Base-by-base conservation (phyloP, 2,113 vertebrate species). In the Leucoraja erinaceus region DNA sequence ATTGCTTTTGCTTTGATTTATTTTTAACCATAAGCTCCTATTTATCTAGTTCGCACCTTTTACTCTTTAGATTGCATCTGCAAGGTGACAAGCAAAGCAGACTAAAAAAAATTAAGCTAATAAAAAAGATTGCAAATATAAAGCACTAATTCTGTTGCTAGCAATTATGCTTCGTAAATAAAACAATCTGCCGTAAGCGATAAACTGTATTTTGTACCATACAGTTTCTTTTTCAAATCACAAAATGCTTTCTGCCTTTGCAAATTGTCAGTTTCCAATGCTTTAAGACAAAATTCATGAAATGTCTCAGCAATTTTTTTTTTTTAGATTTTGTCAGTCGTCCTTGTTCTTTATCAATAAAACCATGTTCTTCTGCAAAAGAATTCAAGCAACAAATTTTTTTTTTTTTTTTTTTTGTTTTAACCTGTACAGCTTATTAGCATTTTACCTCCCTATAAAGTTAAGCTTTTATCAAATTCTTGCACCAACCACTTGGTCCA, bases 61-160 rank as follows among this genome's bases (percentile, higher is more conserved):
- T 95, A 96, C 96, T 97, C 95, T 96, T 97, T 96, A 95, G 95
- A 96, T 96, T 96, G 25, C 94, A 95, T 97, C 97, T 95, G 97
- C 98, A 97, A 97, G 97, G 97, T 97, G 97, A 98, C 97, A 98
- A 98, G 98, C 98, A 97, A 98, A 99, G 98, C 98, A 94, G 97
- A 97, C 98, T 98, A 98, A 98, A 98, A 98, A 96, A 97, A 97
- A 96, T 97, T 97, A 98, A 98, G 98, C 98, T 98, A 97, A 97
- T 98, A 98, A 98, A 98, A 98, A 98, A 98, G 96, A 97, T 97
- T 97, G 98, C 97, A 97, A 97, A 97, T 98, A 98, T 98, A 98
- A 99, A 99, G 98, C 98, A 98, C 97, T 98, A 98, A 97, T 96
- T 97, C 97, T 96, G 96, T 96, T 94, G 96, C 98, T 96, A 97